Evolutionary conservation across 2,797 vertebrate genomes (phyloP).

Genomic region (Pangasius krempfi): DNA sequence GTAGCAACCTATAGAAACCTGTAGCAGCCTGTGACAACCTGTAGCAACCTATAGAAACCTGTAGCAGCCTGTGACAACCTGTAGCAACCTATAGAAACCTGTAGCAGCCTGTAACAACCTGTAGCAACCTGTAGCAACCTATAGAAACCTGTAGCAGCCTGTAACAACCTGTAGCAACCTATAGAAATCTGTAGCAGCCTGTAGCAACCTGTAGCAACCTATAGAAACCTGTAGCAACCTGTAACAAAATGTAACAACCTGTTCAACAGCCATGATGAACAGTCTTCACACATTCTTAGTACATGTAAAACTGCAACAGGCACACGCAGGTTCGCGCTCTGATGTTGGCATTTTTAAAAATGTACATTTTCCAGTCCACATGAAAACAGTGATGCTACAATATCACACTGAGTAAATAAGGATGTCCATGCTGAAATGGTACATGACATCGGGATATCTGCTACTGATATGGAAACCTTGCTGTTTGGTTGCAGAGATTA

Average conservation of each 20-base stretch:
- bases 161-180: background rate
- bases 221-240: too few species aligned
- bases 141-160: background rate
- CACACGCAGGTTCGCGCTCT: background rate
- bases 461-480: background rate
- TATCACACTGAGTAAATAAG: background rate
- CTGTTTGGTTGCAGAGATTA: background rate
- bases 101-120: background rate
- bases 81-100: background rate
- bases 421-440: background rate
- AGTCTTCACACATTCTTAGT: background rate
- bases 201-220: background rate
- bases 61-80: too few species aligned
- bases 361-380: background rate
- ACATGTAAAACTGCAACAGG: background rate
- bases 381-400: background rate
- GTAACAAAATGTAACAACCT: background rate
- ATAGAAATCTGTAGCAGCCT: background rate
- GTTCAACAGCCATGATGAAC: background rate
- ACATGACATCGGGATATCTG: background rate
- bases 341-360: background rate
- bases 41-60: background rate
- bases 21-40: too few species aligned
- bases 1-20: background rate
- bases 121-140: background rate